phyloP scores from a whole-genome alignment of 2,888 invertebrate species.

The Selenia dentaria region DNA sequence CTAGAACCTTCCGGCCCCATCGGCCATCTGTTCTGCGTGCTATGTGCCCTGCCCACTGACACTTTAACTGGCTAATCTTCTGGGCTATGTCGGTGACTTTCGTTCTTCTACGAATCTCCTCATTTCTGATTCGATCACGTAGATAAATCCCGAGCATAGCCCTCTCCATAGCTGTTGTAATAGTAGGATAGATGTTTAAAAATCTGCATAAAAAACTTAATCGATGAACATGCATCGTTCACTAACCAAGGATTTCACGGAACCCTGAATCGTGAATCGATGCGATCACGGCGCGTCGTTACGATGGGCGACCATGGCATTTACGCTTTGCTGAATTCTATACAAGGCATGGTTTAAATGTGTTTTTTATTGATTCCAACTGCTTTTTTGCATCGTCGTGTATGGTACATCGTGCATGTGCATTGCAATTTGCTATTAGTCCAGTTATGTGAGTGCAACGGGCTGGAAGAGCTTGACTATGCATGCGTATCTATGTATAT shows the following conservation, averaged over 20 bases:
- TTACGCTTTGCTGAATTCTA: slow-evolving; percentile 74
- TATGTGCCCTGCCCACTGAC: too few relatives aligned
- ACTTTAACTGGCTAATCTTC: too few relatives aligned
- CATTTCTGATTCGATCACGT: too few relatives aligned
- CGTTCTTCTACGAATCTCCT: too few relatives aligned
- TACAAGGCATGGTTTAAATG: slow-evolving; percentile 67
- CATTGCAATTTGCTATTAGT: slow-evolving; percentile 52
- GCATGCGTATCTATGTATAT: slow-evolving; percentile 1
- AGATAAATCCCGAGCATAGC: too few relatives aligned
- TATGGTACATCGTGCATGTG: slow-evolving; percentile 37
- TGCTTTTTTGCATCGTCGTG: slow-evolving; percentile 43
- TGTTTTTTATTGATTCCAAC: slow-evolving; percentile 54
- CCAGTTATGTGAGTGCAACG: slow-evolving; percentile 53
- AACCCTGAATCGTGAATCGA: slow-evolving; percentile 46
- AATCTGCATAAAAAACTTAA: too few relatives aligned
- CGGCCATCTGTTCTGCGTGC: too few relatives aligned
- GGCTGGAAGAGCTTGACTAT: slow-evolving; percentile 19
- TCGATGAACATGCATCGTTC: too few relatives aligned
- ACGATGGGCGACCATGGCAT: slow-evolving; percentile 81
- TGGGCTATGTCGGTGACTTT: too few relatives aligned
- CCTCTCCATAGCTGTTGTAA: too few relatives aligned
- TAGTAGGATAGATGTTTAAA: too few relatives aligned
- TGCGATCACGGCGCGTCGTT: slow-evolving; percentile 62
- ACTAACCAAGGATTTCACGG: slow-evolving; percentile 2
- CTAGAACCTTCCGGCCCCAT: too few relatives aligned